These are phyloP conservation scores for Notolabrus celidotus DNA, from an alignment of 2,797 vertebrate species.

Conservation along the genomic window DNA sequence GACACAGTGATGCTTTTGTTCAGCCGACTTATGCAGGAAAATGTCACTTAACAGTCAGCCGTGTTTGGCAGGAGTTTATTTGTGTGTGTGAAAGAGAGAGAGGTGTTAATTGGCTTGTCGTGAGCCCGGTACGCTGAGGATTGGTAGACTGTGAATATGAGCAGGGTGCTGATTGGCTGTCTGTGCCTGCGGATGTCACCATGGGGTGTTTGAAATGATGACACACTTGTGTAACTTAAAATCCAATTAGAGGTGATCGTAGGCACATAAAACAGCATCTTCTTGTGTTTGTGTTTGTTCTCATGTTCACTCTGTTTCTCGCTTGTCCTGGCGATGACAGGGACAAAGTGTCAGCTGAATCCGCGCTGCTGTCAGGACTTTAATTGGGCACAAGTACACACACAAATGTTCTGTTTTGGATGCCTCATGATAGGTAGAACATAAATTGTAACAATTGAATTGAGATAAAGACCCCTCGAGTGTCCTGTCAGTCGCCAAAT, in stretches of 20 bases:
- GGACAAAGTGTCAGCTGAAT: slow-evolving; percentile 53
- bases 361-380: slow-evolving; percentile 46
- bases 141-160: slow-evolving; percentile 47
- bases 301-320: slow-evolving; percentile 31
- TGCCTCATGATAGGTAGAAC: not conserved
- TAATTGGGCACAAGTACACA: slow-evolving; percentile 26
- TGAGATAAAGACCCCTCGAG: not conserved
- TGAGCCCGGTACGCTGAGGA: slow-evolving; percentile 36
- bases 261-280: not conserved
- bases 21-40: slow-evolving; percentile 24
- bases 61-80: slow-evolving; percentile 11
- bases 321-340: slow-evolving; percentile 40
- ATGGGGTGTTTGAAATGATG: slow-evolving; percentile 38
- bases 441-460: too few species aligned
- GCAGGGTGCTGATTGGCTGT: slow-evolving; percentile 32
- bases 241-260: slow-evolving; percentile 47
- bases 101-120: slow-evolving; percentile 57
- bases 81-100: slow-evolving; percentile 8
- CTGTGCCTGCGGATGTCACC: slow-evolving; percentile 40
- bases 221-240: slow-evolving; percentile 38
- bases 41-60: slow-evolving; percentile 21
- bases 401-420: not conserved
- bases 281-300: slow-evolving; percentile 5
- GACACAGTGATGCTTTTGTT: slow-evolving; percentile 28
- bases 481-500: not conserved